These are phyloP conservation scores for Poecilia picta DNA, from an alignment of 2,797 vertebrate species.

Conservation along the genomic window DNA sequence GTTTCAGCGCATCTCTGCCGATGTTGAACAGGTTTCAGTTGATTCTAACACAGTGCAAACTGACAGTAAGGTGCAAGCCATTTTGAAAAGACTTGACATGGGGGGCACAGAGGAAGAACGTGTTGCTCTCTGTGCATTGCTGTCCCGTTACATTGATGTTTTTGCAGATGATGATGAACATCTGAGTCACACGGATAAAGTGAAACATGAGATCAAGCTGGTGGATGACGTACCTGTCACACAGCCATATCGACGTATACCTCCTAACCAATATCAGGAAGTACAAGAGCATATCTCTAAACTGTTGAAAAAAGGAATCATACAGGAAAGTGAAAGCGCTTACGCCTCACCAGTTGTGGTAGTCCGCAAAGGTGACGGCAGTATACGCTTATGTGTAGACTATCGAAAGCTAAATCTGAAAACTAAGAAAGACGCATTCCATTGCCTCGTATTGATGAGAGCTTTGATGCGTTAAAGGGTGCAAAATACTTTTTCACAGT, in stretches of 20 bases:
- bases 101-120: not conserved
- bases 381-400: not conserved
- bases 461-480: no score
- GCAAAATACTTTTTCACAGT: slow-evolving; percentile 14
- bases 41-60: not conserved
- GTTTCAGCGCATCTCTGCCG: not conserved
- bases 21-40: slow-evolving; percentile 5
- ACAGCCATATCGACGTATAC: not conserved
- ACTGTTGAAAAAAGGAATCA: slow-evolving; percentile 1
- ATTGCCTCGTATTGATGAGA: not conserved
- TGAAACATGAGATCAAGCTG: slow-evolving; percentile 15
- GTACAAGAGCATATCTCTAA: slow-evolving; percentile 13
- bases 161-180: not conserved
- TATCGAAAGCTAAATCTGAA: not conserved
- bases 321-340: not conserved
- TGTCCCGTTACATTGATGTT: not conserved
- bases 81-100: slow-evolving; percentile 5
- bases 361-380: not conserved
- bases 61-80: not conserved
- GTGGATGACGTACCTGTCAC: not conserved
- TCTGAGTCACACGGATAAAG: slow-evolving; percentile 1
- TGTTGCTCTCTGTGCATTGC: slow-evolving; percentile 1
- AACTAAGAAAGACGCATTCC: not conserved
- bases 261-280: slow-evolving; percentile 1
- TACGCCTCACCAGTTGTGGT: not conserved